These are phyloP conservation scores for Camelus bactrianus DNA, from an alignment of 2,113 vertebrate genomes.

Conservation along the genomic window DNA sequence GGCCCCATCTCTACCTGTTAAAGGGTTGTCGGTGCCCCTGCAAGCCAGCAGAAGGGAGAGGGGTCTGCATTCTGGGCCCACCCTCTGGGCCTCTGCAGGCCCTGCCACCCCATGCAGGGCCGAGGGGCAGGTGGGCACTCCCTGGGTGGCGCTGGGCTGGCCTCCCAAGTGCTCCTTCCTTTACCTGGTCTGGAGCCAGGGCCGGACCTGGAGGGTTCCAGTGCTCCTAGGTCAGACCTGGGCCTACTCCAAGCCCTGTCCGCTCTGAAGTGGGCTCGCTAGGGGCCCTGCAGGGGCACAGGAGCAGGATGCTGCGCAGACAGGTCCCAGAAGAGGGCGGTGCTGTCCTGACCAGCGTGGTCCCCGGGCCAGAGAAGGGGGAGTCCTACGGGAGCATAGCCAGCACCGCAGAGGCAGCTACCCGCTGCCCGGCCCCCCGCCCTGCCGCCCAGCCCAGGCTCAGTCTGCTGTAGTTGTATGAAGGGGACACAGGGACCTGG, in stretches of 20 bases:
- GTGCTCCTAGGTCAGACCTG: not conserved
- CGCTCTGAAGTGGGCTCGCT: not conserved
- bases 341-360: not conserved
- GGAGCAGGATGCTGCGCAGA: not conserved
- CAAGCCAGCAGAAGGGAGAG: not conserved
- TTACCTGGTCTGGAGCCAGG: not conserved
- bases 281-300: not conserved
- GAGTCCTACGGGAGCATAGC: constrained; percentile 32
- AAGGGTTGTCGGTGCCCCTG: too few relatives aligned
- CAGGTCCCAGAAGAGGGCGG: not conserved
- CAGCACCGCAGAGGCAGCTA: not conserved
- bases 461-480: not conserved
- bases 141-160: not conserved
- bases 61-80: not conserved
- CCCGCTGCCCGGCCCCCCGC: too few relatives aligned
- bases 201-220: rapidly evolving
- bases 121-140: too few relatives aligned
- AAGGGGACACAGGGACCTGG: not conserved
- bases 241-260: too few relatives aligned
- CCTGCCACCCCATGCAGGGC: not conserved
- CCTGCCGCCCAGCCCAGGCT: not conserved
- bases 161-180: not conserved
- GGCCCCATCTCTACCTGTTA: not conserved
- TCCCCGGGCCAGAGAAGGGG: rapidly evolving
- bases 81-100: not conserved